Evolutionary conservation across 2,888 invertebrate genomes (phyloP), one percentile per base, ranked within the genome.

Genomic region (Trimorus sp.): DNA sequence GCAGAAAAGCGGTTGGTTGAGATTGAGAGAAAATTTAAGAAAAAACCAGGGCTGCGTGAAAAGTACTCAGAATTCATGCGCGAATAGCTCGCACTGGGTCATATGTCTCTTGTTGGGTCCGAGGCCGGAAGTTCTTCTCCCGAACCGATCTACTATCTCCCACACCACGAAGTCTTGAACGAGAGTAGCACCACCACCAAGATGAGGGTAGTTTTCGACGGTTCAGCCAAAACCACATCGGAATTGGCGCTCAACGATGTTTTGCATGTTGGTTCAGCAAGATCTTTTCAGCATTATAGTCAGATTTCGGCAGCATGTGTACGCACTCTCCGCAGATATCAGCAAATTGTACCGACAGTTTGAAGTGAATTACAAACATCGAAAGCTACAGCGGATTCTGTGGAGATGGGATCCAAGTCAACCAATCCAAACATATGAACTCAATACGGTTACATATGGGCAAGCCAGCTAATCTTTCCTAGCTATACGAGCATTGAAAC

Each of bases 1-100:
- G n/a, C n/a, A n/a, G n/a, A n/a, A n/a, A n/a, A n/a, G n/a, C n/a
- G n/a, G n/a, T n/a, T n/a, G n/a, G n/a, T n/a, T n/a, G n/a, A n/a
- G n/a, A n/a, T n/a, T 15, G 60, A 79, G 48, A 48, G 59, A n/a
- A 79, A 58, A 53, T 68, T 83, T 5, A 16, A 48, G 4, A 45
- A 56, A 11, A 56, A 74, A 37, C 6, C 51, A 71, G 54, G 15
- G 1, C 3, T 26, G 59, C 51, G 79, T 83, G 12, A 14, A 37
- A 16, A 16, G 16, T 53, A 53, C 11, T 3, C 15, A 1, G 16
- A 56, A 40, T 83, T 83, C 40, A 76, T 83, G 63, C 14, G 74
- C 1, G 83, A 84, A 16, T 79, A 82, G 11, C 9, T 68, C 7
- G 62, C 42, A 0, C n/a, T 80, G 9, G 70, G 68, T 0, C 83